These are phyloP conservation scores for Eulemur albifrons DNA, from an alignment of 2,797 vertebrate genomes.

Conservation along the genomic window DNA sequence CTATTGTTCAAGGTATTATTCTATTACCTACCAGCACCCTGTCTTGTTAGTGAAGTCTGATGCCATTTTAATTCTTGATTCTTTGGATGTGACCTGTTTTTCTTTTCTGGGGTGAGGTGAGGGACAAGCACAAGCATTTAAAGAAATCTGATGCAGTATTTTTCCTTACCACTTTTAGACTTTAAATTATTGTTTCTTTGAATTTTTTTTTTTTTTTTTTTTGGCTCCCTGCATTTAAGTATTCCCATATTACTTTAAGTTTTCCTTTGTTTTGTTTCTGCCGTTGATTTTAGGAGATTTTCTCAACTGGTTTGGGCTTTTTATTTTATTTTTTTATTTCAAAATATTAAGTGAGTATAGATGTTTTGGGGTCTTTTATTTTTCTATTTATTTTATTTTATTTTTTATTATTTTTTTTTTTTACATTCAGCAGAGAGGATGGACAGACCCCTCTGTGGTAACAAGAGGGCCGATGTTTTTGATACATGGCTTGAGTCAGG, in stretches of 20 bases:
- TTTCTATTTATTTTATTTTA: no score
- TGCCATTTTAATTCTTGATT: background rate
- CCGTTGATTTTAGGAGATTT: background rate
- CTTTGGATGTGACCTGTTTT: background rate
- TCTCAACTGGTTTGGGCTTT: background rate
- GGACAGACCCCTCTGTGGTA: no score
- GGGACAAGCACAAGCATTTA: no score
- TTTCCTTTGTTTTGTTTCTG: background rate
- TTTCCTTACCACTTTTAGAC: background rate
- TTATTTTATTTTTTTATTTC: background rate
- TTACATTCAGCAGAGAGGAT: no score
- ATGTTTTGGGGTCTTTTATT: no score
- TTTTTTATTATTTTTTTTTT: no score
- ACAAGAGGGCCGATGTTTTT: no score
- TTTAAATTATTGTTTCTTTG: background rate
- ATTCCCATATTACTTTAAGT: background rate
- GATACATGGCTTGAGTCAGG: no score
- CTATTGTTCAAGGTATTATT: background rate
- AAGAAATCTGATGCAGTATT: background rate
- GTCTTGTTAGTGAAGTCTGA: background rate
- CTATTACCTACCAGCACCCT: background rate
- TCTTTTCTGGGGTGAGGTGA: background rate
- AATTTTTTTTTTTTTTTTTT: background rate
- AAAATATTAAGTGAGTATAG: no score
- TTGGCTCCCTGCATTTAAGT: background rate